Percentiles rank a stretch among this genome's conserved stretches.
Conservation (phyloP, 1,140 invertebrate genomes). For the Drosophila rhopaloa region DNA sequence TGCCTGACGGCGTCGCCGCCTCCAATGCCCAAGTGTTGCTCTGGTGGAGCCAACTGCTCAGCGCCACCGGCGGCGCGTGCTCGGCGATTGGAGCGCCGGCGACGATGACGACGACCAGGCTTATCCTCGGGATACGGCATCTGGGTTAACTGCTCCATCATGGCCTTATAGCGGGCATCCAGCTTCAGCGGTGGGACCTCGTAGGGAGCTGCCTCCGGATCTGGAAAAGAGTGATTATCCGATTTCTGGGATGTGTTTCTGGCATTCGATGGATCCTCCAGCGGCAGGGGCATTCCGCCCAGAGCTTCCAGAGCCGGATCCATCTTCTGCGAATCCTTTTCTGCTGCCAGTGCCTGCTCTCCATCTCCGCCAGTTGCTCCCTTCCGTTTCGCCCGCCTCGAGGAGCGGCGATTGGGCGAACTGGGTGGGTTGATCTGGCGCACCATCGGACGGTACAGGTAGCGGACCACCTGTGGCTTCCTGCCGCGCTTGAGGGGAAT, state of each 20-base stretch:
- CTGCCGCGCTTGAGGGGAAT: constrained; percentile 53
- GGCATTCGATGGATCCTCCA: neutral
- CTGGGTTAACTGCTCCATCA: constrained; percentile 27
- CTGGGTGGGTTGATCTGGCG: constrained; percentile 27
- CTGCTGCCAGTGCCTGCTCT: neutral
- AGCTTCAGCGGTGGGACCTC: constrained; percentile 32
- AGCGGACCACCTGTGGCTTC: constrained; percentile 55
- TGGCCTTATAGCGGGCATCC: constrained; percentile 15
- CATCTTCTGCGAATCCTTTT: no score
- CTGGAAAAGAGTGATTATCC: neutral
- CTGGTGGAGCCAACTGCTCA: neutral
- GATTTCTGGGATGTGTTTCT: neutral
- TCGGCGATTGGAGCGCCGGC: neutral
- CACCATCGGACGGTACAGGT: constrained; percentile 66
- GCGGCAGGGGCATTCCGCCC: constrained; percentile 11
- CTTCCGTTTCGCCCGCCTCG: neutral
- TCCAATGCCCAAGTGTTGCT: neutral
- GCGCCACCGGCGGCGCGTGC: constrained; percentile 7
- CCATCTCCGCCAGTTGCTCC: neutral
- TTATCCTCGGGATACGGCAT: constrained; percentile 41
- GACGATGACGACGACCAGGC: neutral
- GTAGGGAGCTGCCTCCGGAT: neutral
- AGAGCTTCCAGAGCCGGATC: constrained; percentile 9
- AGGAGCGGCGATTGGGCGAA: neutral
- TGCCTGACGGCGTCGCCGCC: neutral